Evolutionary conservation across 2,113 vertebrate species (phyloP).

Genomic region (Furnarius figulus): DNA sequence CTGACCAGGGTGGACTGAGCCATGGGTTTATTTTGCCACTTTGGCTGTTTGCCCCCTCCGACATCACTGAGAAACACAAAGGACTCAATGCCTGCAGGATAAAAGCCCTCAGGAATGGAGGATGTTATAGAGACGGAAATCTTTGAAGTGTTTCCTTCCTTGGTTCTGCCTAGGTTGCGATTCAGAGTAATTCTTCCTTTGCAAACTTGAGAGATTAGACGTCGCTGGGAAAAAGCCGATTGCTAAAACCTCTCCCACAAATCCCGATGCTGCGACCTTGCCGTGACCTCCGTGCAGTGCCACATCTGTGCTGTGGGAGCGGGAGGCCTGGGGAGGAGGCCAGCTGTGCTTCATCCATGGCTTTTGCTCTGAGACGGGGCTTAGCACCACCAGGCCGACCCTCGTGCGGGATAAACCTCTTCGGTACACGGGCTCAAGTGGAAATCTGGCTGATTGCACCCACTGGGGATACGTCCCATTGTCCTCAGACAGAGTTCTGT

Average conservation of each 20-base stretch:
- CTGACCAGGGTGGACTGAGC: background rate
- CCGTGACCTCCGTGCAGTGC: fast-evolving
- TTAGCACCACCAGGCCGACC: fast-evolving
- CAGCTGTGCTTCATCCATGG: background rate
- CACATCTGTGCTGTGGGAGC: background rate
- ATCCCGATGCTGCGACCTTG: background rate
- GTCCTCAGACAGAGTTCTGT: background rate
- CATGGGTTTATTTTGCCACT: background rate
- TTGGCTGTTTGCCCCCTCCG: background rate
- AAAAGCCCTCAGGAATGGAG: background rate
- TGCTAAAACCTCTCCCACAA: background rate
- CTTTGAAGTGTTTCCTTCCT: constrained; percentile 59
- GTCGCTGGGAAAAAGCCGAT: background rate
- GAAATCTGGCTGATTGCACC: background rate
- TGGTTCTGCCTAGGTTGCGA: constrained; percentile 16
- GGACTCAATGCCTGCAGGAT: background rate
- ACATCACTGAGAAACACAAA: background rate
- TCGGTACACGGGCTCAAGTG: fast-evolving
- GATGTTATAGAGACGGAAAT: constrained; percentile 43
- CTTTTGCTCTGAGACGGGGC: fast-evolving
- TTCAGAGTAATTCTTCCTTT: background rate
- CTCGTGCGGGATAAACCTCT: fast-evolving
- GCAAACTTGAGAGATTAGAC: background rate
- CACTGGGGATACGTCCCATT: fast-evolving
- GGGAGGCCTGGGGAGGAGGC: background rate